Base-by-base conservation (phyloP, 2,888 invertebrate species). In the Eilema sororculum region DNA sequence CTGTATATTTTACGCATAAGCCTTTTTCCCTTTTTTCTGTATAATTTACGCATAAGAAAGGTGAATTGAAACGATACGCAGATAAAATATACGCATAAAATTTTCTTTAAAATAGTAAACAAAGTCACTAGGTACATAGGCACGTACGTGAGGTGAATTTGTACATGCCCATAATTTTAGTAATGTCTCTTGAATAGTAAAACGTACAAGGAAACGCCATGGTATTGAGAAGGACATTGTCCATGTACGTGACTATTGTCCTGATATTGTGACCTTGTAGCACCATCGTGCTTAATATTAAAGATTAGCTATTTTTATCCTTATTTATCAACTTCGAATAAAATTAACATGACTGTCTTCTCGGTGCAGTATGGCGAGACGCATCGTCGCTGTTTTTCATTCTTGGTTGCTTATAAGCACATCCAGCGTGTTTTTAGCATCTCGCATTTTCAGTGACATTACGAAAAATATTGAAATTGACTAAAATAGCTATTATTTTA, bases 131-230 rank as follows among this genome's bases (percentile, higher is more conserved):
- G 5, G 6, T 20, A n/a, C 52, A 59, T 58, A n/a, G n/a, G n/a
- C n/a, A 79, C 78, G 81, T 58, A 79, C 79, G 81, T 81, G 80
- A 67, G 66, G 9, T 20, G 79, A 78, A 78, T 80, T 37, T 12
- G 61, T 71, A 79, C 71, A 68, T 74, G 70, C 56, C 46, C 68
- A 67, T 46, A 61, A 33, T 61, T 62, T 61, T 30, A 46, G 41
- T 41, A 25, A 59, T 68, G 59, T 57, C 56, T 52, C 37, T 13
- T 58, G 77, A 72, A 80, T 80, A 72, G 28, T 69, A 80, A 80
- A 80, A 74, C 64, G 25, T 73, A 74, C 71, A 76, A 77, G 77
- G 77, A 81, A 78, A 80, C 79, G 65, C 72, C 66, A 73, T 74
- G 65, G 72, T 46, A 30, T 25, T 46, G 37, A 74, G 71, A 81